Base-by-base conservation (phyloP, 2,888 invertebrate species). In the Creontiades dilutus region DNA sequence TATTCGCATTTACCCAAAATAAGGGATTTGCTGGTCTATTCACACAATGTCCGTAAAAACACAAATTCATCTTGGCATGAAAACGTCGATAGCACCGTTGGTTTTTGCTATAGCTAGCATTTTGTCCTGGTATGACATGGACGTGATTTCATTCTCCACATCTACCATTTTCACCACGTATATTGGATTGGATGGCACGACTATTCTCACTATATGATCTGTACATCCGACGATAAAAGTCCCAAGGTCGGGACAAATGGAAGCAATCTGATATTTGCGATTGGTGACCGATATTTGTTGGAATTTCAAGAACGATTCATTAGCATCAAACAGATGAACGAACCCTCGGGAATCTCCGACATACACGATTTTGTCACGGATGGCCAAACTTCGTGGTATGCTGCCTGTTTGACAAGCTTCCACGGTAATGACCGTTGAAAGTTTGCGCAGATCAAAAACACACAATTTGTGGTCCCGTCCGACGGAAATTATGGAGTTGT, bases 121-220 rank as follows among this genome's bases (percentile, higher is more conserved):
- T n/a, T 52, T 55, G n/a, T 80, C 52, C 12, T 80, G 88, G n/a
- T 78, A 88, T n/a, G 88, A 88, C 88, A 88, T 88, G 48, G 88
- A 52, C 1, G 88, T 88, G 7, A 88, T 52, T 88, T 88, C 88
- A 11, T 80, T 52, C 3, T 88, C 52, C 14, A 88, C 55, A 37
- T 80, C 46, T 9, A 88, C 23, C 46, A 55, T 80, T 16, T 88
- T 88, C 27, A 88, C 14, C 2, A 46, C 55, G 28, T 52, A 55
- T 3, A 55, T 23, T 13, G 89, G 89, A 16, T 19, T 61, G 0
- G 89, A 68, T 7, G 89, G 89, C 11, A 84, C 75, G 4, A 89
- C 48, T 0, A 89, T 23, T 68, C 37, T 23, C 11, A 89, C 82
- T n/a, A 75, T 48, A 16, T 27, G 61, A 27, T 89, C 84, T 0